Base-by-base conservation (phyloP, 2,113 vertebrate genomes). In the Hippocampus mohnikei region DNA sequence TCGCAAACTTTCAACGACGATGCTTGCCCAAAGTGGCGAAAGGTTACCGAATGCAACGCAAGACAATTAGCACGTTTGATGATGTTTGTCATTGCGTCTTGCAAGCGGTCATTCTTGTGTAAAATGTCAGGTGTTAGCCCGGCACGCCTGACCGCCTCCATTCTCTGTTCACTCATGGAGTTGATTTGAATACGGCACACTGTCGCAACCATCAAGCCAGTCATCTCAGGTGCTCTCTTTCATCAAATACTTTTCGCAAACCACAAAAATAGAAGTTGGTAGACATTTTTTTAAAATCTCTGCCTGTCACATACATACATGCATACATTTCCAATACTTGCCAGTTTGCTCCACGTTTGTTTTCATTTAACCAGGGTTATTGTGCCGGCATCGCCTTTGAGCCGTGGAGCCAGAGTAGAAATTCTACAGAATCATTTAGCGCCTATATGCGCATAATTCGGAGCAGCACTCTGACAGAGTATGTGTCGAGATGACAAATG, bases 401-500 rank as follows among this genome's bases (percentile, higher is more conserved):
- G 56, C 1, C 18, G 8, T 37, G 67, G 71, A n/a, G 48, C 66
- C 67, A 77, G 71, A 70, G 64, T 7, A 37, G 37, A 68, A 76
- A 61, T 74, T 59, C 74, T 64, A 76, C 79, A 73, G 72, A 78
- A 81, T 74, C 44, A 74, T 70, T 37, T 61, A 52, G 46, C 69
- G 12, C 53, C 5, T 46, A 55, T 66, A 60, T 42, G 46, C 48
- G 53, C 44, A 67, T 72, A 75, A 85, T 77, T 74, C 78, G 71
- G 59, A 72, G 70, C 60, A 50, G 69, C 9, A 37, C 7, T 42
- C 64, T 69, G 71, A 69, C 68, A 50, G 48, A 58, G 72, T 29
- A 61, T 68, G 70, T 63, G 70, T 63, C 29, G 21, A 66, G 70
- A 60, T 74, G 78, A 83, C 80, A 85, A 76, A 80, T 65, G 58